Percentiles rank a stretch among this genome's conserved stretches.
Conservation (phyloP, 2,888 invertebrate species). For the Ophonus ardosiacus region DNA sequence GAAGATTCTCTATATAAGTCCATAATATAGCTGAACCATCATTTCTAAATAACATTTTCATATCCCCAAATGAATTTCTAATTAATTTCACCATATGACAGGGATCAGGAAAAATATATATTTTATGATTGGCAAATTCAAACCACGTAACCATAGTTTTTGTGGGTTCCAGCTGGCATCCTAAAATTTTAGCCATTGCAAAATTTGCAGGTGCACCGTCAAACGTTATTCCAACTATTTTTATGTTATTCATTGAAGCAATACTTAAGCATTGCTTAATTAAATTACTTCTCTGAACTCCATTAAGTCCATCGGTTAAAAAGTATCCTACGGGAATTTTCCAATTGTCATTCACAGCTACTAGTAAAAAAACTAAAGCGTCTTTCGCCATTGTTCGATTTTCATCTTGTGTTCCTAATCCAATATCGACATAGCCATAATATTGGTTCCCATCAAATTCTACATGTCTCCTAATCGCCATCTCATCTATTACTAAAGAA, state of each 20-base stretch:
- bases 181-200: constrained; percentile 12
- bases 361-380: constrained; percentile 70
- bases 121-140: neutral
- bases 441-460: constrained; percentile 65
- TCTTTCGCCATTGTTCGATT: constrained; percentile 64
- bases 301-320: constrained; percentile 68
- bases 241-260: neutral
- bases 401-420: constrained; percentile 61
- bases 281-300: constrained; percentile 67
- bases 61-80: neutral
- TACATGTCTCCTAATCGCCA: constrained; percentile 68
- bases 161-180: neutral
- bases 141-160: neutral
- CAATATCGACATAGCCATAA: constrained; percentile 65
- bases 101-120: constrained; percentile 4
- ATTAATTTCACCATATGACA: constrained; percentile 24
- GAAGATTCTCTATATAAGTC: neutral
- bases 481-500: constrained; percentile 68
- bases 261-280: constrained; percentile 6
- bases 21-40: neutral
- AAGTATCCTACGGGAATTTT: constrained; percentile 72
- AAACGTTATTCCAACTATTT: neutral
- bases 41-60: neutral
- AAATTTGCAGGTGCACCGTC: neutral
- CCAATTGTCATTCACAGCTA: constrained; percentile 69